Conservation (phyloP, 1,140 invertebrate species). For the Drosophila prosaltans region DNA sequence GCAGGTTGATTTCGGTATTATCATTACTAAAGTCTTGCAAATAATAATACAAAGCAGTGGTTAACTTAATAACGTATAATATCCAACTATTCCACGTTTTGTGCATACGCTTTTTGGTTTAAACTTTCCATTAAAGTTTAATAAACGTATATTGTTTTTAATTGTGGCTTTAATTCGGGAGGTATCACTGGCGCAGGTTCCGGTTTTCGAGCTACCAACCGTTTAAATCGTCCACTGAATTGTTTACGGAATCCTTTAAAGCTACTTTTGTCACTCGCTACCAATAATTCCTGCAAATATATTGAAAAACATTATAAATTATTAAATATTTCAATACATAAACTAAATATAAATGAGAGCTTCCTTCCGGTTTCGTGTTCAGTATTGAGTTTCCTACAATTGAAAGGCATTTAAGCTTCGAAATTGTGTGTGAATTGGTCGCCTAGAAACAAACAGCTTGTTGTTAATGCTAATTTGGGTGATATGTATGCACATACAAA, state of each 20-base stretch:
- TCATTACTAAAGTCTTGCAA: slow-evolving; percentile 7
- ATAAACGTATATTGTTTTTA: slow-evolving; percentile 95
- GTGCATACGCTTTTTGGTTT: slow-evolving; percentile 35
- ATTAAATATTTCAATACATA: neutral
- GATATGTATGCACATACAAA: neutral
- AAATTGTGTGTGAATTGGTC: neutral
- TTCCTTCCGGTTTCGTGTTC: neutral
- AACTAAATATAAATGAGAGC: neutral
- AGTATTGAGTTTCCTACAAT: neutral
- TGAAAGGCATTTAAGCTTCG: neutral
- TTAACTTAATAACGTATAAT: slow-evolving; percentile 5
- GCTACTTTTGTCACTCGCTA: slow-evolving; percentile 89
- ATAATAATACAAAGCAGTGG: slow-evolving; percentile 12
- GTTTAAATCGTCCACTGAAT: slow-evolving; percentile 91
- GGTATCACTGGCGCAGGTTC: slow-evolving; percentile 92
- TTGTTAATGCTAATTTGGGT: slow-evolving; percentile 4
- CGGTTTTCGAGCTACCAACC: slow-evolving; percentile 91
- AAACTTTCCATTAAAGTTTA: slow-evolving; percentile 82
- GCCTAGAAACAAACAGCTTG: slow-evolving; percentile 2
- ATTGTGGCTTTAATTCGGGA: slow-evolving; percentile 92
- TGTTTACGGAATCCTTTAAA: slow-evolving; percentile 92
- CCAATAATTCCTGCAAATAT: slow-evolving; percentile 88
- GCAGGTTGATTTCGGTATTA: slow-evolving; percentile 12
- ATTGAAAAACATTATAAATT: slow-evolving; percentile 12
- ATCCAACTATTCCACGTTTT: slow-evolving; percentile 35